Percentiles rank a stretch among this genome's conserved stretches.
Conservation (phyloP, 2,888 invertebrate species). For the Pasiphila rectangulata region DNA sequence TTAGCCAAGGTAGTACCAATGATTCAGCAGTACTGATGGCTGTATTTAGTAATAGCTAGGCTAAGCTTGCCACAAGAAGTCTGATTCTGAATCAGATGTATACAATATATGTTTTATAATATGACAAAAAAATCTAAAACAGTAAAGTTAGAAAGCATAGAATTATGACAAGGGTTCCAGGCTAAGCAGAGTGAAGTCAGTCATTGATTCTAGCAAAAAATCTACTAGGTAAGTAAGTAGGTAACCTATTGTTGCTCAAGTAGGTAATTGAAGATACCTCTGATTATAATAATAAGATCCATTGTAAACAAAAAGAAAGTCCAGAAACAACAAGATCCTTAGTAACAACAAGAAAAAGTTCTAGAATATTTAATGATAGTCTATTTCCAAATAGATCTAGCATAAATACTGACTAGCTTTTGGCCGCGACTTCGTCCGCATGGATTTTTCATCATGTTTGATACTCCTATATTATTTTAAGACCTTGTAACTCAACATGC, state of each 20-base stretch:
- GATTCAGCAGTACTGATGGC: slow-evolving; percentile 52
- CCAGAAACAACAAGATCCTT: slow-evolving; percentile 8
- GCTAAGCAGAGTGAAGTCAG: slow-evolving; percentile 3
- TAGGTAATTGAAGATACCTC: background rate
- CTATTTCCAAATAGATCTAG: slow-evolving; percentile 23
- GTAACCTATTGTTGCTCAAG: background rate
- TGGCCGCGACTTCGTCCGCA: no score
- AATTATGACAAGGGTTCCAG: slow-evolving; percentile 14
- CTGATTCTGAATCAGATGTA: slow-evolving; percentile 9
- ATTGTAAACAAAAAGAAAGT: background rate
- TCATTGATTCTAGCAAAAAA: slow-evolving; percentile 15
- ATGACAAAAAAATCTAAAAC: background rate
- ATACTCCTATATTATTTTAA: no score
- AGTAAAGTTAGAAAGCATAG: slow-evolving; percentile 6
- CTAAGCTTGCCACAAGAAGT: slow-evolving; percentile 13
- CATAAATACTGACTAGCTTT: slow-evolving; percentile 32
- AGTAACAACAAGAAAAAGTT: slow-evolving; percentile 37
- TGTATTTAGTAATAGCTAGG: slow-evolving; percentile 41
- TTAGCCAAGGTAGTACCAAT: no score
- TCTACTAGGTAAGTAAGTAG: no score
- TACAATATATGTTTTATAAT: background rate
- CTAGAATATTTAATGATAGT: slow-evolving; percentile 34
- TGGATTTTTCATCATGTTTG: no score
- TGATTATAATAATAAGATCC: background rate
- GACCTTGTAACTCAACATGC: no score